Evolutionary conservation across 2,888 invertebrate species (phyloP), one percentile per base, ranked within the genome.

Genomic region (Liopterus haemorrhoidalis): DNA sequence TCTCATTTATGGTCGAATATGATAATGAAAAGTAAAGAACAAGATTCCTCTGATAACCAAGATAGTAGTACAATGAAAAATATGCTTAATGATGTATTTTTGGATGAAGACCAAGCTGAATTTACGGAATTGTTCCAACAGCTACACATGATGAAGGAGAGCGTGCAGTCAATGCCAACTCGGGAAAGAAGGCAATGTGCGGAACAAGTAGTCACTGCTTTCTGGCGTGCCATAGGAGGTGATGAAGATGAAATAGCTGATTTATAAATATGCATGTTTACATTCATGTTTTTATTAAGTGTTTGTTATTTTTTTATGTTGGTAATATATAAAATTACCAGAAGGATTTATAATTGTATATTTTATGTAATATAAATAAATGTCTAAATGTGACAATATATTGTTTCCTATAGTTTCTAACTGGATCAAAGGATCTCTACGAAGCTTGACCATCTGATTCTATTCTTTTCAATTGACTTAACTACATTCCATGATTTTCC

Each of bases 161-260:
- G 76, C 61, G 77, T 82, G 8, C 72, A 75, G 44, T 70, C 71
- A 8, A 60, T 85, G 57, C 75, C 79, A 11, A 67, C 70, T n/a
- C 76, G 73, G 48, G 76, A 82, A 58, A 70, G 83, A 49, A 77
- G 78, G 60, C 73, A 73, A 38, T 81, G 79, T 60, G 85, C 85
- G 4, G 84, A 85, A 64, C 75, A 82, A 66, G 75, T 84, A 60
- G 82, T 82, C 1, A 72, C 79, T 49, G 78, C 80, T 11, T 85
- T 85, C 63, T 85, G 83, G 83, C 74, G 75, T 58, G 81, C 83
- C 1, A 79, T 85, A 58, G 83, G 82, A 12, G 83, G 83, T 12
- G 80, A 81, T 61, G 78, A 78, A 49, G 78, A 79, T 51, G 84
- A 85, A 66, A 69, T 82, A 49, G 70, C 70, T 44, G 76, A 73